These are phyloP conservation scores for Menidia menidia DNA, from an alignment of 2,797 vertebrate genomes.

Conservation along the genomic window DNA sequence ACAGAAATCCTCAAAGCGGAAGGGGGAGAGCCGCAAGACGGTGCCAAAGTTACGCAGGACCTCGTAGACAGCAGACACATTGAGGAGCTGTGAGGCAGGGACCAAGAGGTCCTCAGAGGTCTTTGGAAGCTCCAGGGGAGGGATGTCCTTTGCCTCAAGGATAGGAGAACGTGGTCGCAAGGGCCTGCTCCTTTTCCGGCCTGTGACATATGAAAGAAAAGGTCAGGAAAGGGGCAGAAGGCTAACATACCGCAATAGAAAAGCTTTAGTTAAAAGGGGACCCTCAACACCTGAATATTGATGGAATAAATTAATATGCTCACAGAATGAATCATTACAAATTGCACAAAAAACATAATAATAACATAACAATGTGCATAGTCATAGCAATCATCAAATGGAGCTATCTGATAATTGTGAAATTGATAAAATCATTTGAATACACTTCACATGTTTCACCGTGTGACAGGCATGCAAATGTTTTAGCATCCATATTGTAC, in stretches of 20 bases:
- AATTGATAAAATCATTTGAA: background rate
- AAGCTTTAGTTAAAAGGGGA: background rate
- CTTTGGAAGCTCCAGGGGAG: conserved; percentile 91
- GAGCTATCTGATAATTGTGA: background rate
- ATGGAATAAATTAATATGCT: background rate
- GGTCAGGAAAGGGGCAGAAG: background rate
- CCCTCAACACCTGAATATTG: background rate
- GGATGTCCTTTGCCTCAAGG: conserved; percentile 92
- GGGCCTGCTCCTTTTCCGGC: conserved; percentile 87
- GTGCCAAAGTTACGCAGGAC: conserved; percentile 96
- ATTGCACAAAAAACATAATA: background rate
- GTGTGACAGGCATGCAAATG: conserved; percentile 2
- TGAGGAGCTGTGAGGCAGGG: conserved; percentile 92
- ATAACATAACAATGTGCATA: too few relatives aligned
- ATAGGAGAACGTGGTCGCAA: conserved; percentile 89
- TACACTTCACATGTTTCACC: conserved; percentile 3
- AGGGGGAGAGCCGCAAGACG: conserved; percentile 93
- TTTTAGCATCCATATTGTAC: background rate
- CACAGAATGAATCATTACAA: background rate
- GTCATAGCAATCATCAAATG: background rate
- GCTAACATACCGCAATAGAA: background rate
- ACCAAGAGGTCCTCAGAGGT: conserved; percentile 96
- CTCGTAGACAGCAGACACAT: conserved; percentile 93
- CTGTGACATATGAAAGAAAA: conserved; percentile 66
- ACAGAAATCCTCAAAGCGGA: conserved; percentile 97